Conservation (phyloP, 2,113 vertebrate genomes). For the Ammodytes dubius region DNA sequence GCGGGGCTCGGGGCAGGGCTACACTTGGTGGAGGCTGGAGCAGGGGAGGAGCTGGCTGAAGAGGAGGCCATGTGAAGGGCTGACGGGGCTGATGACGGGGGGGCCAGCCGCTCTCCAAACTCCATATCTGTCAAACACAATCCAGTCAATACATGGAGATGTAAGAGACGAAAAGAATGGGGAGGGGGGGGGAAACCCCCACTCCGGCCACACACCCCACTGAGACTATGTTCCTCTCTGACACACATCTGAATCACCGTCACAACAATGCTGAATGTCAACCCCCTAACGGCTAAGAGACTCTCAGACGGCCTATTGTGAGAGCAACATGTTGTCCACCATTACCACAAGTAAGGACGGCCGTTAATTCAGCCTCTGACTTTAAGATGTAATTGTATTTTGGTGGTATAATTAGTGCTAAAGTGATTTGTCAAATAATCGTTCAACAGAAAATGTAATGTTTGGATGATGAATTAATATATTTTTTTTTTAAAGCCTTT, state of each 20-base stretch:
- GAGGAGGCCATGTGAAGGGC: conserved; percentile 82
- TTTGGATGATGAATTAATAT: neutral
- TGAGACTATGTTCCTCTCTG: neutral
- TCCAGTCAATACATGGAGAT: conserved; percentile 60
- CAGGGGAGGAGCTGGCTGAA: conserved; percentile 84
- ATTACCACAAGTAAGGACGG: neutral
- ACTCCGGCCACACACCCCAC: conserved; percentile 16
- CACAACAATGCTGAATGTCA: neutral
- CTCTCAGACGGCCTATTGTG: neutral
- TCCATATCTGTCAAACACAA: conserved; percentile 91
- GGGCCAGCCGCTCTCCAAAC: conserved; percentile 89
- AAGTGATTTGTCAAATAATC: neutral
- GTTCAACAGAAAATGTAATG: neutral
- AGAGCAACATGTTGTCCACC: neutral
- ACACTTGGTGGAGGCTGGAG: conserved; percentile 83
- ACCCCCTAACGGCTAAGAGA: neutral
- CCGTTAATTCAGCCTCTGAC: neutral
- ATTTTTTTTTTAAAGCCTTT: neutral
- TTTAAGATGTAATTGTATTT: neutral
- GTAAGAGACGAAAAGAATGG: conserved; percentile 5
- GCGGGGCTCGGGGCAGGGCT: conserved; percentile 81
- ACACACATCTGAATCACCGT: conserved; percentile 1
- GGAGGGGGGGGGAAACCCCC: neutral
- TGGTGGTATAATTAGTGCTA: neutral
- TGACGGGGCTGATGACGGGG: conserved; percentile 82